A percentile compares a stretch with the other conserved stretches of the same genome.
Evolutionary conservation across 2,888 invertebrate species (phyloP).

Genomic region (Lottia gigantea): DNA sequence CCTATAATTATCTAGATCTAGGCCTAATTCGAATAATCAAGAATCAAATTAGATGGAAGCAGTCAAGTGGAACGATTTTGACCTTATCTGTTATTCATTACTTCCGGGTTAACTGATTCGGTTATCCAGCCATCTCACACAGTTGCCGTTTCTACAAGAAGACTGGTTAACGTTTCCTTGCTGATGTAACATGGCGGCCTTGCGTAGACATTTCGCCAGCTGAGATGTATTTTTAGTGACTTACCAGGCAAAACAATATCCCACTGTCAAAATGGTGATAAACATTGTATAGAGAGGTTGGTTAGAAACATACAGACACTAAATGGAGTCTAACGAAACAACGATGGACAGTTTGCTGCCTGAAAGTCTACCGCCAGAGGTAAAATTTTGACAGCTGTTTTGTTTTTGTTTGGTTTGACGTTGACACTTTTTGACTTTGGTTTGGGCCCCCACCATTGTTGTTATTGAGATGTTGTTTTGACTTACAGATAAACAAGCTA

Average conservation of each 20-base stretch:
- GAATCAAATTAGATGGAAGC: too few relatives aligned
- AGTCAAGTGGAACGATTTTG: too few relatives aligned
- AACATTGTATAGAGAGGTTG: background rate
- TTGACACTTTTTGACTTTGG: background rate
- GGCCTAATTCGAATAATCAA: too few relatives aligned
- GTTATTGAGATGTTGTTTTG: too few relatives aligned
- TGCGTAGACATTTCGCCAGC: constrained; percentile 22
- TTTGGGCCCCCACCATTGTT: background rate
- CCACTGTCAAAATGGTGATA: background rate
- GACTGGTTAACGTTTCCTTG: background rate
- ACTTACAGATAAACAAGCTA: too few relatives aligned
- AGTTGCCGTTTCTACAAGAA: too few relatives aligned
- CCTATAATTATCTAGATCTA: too few relatives aligned
- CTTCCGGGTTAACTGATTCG: background rate
- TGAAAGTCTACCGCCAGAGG: constrained; percentile 62
- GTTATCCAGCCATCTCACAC: background rate
- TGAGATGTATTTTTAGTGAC: constrained; percentile 25
- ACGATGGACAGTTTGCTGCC: constrained; percentile 78
- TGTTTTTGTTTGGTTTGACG: background rate
- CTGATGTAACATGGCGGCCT: constrained; percentile 44
- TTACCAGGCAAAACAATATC: background rate
- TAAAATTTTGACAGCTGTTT: constrained; percentile 28
- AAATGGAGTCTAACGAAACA: constrained; percentile 85
- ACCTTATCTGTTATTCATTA: background rate
- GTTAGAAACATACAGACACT: constrained; percentile 18